phyloP scores from a whole-genome alignment of 1,140 invertebrate species.

The Asobara japonica region DNA sequence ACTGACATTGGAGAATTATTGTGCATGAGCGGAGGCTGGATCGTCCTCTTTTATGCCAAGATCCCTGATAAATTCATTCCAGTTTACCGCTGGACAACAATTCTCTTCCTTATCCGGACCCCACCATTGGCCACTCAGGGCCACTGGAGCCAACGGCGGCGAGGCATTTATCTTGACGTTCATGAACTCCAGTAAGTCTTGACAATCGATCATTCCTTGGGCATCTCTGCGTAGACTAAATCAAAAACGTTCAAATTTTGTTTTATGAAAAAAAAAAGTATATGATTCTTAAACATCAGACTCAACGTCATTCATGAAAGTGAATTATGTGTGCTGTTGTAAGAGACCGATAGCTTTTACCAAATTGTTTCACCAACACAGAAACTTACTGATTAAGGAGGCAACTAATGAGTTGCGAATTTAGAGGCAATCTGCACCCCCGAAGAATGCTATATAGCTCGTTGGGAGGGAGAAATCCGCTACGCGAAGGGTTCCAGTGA shows the following conservation, averaged over 20 bases:
- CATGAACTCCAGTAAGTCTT: constrained; percentile 71
- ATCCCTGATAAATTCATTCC: constrained; percentile 65
- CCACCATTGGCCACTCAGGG: constrained; percentile 65
- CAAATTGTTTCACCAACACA: too few species aligned
- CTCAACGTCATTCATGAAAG: too few species aligned
- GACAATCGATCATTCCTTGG: constrained; percentile 70
- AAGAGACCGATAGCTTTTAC: too few species aligned
- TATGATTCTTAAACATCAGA: too few species aligned
- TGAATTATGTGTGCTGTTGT: too few species aligned
- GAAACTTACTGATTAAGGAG: constrained; percentile 74
- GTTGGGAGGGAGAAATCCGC: constrained; percentile 67
- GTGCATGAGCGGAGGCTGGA: constrained; percentile 17
- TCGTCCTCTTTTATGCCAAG: constrained; percentile 59
- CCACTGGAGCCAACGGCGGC: constrained; percentile 62
- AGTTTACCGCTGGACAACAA: constrained; percentile 62
- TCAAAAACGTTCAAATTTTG: constrained; percentile 32
- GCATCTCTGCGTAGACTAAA: constrained; percentile 70
- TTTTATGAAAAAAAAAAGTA: constrained; percentile 25
- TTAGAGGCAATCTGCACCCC: constrained; percentile 74
- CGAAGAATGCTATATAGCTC: constrained; percentile 72
- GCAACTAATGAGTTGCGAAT: constrained; percentile 73
- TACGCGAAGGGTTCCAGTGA: constrained; percentile 70
- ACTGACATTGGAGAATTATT: not conserved
- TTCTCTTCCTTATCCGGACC: constrained; percentile 57
- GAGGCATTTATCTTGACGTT: constrained; percentile 70